Evolutionary conservation across 2,888 invertebrate genomes (phyloP).

Genomic region (Chloroclysta siterata): DNA sequence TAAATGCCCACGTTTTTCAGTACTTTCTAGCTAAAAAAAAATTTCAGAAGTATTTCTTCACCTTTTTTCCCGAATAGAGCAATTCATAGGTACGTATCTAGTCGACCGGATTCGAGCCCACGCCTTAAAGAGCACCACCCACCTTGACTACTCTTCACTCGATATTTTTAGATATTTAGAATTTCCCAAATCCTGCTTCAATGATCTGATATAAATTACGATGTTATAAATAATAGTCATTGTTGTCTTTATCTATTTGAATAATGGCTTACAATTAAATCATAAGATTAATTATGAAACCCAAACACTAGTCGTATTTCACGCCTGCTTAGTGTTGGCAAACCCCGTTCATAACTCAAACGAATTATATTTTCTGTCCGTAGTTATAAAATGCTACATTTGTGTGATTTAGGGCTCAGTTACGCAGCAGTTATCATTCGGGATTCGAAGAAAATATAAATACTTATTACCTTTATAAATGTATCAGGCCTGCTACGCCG

Average conservation of each 20-base stretch:
- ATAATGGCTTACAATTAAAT: neutral
- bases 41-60: no score
- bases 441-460: conserved; percentile 7
- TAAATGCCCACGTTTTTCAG: no score
- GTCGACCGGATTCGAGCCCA: no score
- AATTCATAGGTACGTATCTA: no score
- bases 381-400: conserved; percentile 17
- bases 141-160: no score
- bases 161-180: neutral
- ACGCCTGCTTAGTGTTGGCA: conserved; percentile 23
- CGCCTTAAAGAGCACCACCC: no score
- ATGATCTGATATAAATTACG: neutral
- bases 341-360: conserved; percentile 13
- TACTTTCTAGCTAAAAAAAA: no score
- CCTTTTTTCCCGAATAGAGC: no score
- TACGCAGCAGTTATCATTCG: conserved; percentile 8
- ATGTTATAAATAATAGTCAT: neutral
- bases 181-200: neutral
- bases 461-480: neutral
- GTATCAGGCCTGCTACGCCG: conserved; percentile 21
- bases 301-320: conserved; percentile 4
- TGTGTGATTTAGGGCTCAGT: conserved; percentile 17
- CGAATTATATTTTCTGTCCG: conserved; percentile 21
- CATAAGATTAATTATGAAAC: conserved; percentile 5
- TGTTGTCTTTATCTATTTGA: neutral